These are phyloP conservation scores for Onychorhynchus coronatus DNA, from an alignment of 2,113 vertebrate species.

Conservation along the genomic window DNA sequence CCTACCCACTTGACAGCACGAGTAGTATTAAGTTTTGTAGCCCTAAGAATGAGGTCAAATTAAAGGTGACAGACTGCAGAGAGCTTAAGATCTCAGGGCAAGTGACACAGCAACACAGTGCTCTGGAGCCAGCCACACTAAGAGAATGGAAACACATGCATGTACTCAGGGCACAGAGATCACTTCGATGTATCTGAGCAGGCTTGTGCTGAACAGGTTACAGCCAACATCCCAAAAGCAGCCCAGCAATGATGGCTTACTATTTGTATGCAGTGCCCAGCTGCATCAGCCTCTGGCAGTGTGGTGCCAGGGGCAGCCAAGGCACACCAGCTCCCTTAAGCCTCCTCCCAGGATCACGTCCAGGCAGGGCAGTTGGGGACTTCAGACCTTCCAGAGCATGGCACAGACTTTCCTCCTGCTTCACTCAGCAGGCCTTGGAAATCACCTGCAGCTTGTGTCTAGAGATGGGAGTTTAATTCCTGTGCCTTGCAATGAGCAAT, in stretches of 20 bases:
- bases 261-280: not conserved
- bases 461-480: not conserved
- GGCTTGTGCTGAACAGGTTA: not conserved
- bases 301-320: rapidly evolving
- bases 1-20: rapidly evolving
- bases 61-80: not conserved
- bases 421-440: not conserved
- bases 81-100: not conserved
- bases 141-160: not conserved
- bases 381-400: not conserved
- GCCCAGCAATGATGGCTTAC: rapidly evolving
- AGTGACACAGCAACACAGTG: not conserved
- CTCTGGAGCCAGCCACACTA: not conserved
- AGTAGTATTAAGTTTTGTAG: not conserved
- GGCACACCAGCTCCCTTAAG: not conserved
- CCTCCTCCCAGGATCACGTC: not conserved
- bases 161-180: rapidly evolving
- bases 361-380: rapidly evolving
- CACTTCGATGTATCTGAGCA: not conserved
- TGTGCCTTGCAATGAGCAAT: not conserved
- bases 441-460: not conserved
- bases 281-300: not conserved
- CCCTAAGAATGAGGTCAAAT: not conserved
- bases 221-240: not conserved
- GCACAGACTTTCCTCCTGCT: not conserved